Evolutionary conservation across 2,113 vertebrate species (phyloP), one percentile per base, ranked within the genome.

Genomic region (Cochlearius cochlearius): DNA sequence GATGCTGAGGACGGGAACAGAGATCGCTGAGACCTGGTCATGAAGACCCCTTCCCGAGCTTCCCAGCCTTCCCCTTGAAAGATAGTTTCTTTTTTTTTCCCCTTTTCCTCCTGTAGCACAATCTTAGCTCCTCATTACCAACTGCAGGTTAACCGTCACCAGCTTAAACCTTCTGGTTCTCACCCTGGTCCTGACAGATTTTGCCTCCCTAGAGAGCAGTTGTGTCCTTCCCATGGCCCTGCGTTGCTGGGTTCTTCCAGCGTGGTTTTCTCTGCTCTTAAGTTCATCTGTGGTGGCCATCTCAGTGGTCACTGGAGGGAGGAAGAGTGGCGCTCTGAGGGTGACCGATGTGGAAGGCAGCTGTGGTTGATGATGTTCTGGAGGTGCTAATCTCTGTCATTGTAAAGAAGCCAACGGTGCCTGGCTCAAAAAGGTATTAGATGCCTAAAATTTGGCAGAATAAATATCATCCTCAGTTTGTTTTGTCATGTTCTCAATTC

Each of bases 401-500:
- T 73, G 49, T 27, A 68, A 82, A 93, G 64, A 39, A 79, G 19
- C 17, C 14, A 18, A 7, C 16, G 36, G 11, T 84, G 25, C 34
- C 76, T 73, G 47, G 38, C 59, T 88, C 55, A 50, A 41, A 91
- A 84, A 66, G 14, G 6, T 38, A 73, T 69, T 62, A 69, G 38
- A 55, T 55, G 39, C 22, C 38, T 59, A 26, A 91, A 95, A 75
- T 89, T 55, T 1, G 1, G 18, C 72, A 74, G 78, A 52, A 95
- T 84, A 58, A 80, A 59, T 84, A 20, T 67, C 10, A 41, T 59
- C 25, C 25, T 86, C 16, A 5, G 25, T 52, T 92, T 22, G 11
- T 86, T 93, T 72, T 79, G 39, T 91, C 83, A 71, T 32, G 41
- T 92, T 86, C 55, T 94, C 38, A 62, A 0, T 96, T 92, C 64